phyloP scores from a whole-genome alignment of 2,113 vertebrate species.

The Centropristis striata region DNA sequence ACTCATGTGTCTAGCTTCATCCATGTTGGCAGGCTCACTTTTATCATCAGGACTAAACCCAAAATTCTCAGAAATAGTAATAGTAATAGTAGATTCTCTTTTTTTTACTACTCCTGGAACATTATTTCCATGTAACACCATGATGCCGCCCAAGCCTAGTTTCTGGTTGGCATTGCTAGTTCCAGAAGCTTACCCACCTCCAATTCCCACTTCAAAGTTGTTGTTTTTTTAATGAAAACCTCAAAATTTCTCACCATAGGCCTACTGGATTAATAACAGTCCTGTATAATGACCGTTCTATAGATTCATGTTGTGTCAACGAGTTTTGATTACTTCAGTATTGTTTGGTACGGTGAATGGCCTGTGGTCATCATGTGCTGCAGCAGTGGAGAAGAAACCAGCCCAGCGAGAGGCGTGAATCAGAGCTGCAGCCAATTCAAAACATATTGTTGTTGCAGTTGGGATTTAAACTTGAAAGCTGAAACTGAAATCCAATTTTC shows the following conservation, averaged over 20 bases:
- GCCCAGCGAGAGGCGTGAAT: not conserved
- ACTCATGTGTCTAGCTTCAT: too few relatives aligned
- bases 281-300: not conserved
- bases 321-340: not conserved
- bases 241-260: not conserved
- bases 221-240: not conserved
- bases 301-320: not conserved
- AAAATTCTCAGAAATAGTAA: too few relatives aligned
- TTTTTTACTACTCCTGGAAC: too few relatives aligned
- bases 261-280: not conserved
- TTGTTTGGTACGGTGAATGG: not conserved
- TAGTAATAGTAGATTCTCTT: too few relatives aligned
- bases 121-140: too few relatives aligned
- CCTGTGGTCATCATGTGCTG: not conserved
- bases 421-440: not conserved
- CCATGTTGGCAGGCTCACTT: too few relatives aligned
- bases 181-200: not conserved
- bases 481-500: not conserved
- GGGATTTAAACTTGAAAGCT: constrained; percentile 3
- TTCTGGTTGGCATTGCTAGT: not conserved
- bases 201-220: not conserved
- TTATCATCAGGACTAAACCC: too few relatives aligned
- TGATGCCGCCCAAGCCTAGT: too few relatives aligned
- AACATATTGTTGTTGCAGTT: not conserved
- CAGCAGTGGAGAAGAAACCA: not conserved